phyloP scores from a whole-genome alignment of 2,888 invertebrate genomes.

The Chrysolina oricalcia region DNA sequence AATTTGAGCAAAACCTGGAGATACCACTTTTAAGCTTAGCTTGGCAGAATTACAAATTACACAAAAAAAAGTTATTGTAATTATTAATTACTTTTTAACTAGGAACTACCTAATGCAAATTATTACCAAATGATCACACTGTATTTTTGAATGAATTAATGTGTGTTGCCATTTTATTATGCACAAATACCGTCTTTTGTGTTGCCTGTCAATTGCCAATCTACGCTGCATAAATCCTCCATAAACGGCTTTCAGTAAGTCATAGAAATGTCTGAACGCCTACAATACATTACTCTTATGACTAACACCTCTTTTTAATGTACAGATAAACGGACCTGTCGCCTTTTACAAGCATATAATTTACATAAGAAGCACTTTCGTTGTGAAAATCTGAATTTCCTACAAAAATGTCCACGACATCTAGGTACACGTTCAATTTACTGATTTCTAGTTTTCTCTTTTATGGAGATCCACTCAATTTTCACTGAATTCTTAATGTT shows the following conservation, averaged over 20 bases:
- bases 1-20: neutral
- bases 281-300: slow-evolving; percentile 1
- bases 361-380: slow-evolving; percentile 8
- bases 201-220: neutral
- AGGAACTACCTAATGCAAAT: too few species aligned
- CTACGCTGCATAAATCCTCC: neutral
- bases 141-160: neutral
- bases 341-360: slow-evolving; percentile 1
- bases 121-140: neutral
- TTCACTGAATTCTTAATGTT: slow-evolving; percentile 27
- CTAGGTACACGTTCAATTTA: slow-evolving; percentile 7
- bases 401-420: neutral
- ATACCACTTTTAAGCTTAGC: neutral
- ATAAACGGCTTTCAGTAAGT: neutral
- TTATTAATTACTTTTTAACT: too few species aligned
- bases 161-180: neutral
- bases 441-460: slow-evolving; percentile 30
- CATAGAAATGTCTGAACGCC: slow-evolving; percentile 17
- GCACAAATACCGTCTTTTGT: neutral
- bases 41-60: too few species aligned
- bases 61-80: too few species aligned
- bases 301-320: neutral
- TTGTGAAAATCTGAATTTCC: neutral
- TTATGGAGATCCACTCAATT: slow-evolving; percentile 23
- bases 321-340: slow-evolving; percentile 1